phyloP scores from a whole-genome alignment of 1,140 invertebrate genomes.

The Penaeus vannamei region DNA sequence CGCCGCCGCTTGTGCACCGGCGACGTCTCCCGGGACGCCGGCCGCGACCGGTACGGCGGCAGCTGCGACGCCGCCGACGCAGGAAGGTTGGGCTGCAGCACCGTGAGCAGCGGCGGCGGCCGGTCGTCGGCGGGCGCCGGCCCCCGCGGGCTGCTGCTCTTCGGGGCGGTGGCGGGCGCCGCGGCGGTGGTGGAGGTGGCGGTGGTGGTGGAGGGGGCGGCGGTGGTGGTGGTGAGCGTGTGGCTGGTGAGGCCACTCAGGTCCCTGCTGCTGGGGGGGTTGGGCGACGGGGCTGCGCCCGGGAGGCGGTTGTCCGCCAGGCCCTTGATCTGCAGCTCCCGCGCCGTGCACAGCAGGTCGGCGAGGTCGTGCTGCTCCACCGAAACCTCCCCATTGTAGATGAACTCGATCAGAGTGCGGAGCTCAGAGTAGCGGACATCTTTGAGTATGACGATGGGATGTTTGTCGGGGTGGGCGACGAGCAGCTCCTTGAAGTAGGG shows the following conservation, averaged over 20 bases:
- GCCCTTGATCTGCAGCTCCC: slow-evolving; percentile 86
- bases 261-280: slow-evolving; percentile 34
- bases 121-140: slow-evolving; percentile 52
- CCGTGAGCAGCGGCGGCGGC: slow-evolving; percentile 46
- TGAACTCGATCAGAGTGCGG: slow-evolving; percentile 90
- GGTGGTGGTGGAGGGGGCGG: slow-evolving; percentile 36
- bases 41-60: slow-evolving; percentile 47
- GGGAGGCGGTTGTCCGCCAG: slow-evolving; percentile 82
- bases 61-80: slow-evolving; percentile 39
- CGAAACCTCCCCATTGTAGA: slow-evolving; percentile 94
- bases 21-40: slow-evolving; percentile 50
- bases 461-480: slow-evolving; percentile 92
- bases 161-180: slow-evolving; percentile 35
- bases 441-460: slow-evolving; percentile 91
- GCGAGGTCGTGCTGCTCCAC: slow-evolving; percentile 92
- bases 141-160: slow-evolving; percentile 44
- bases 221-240: slow-evolving; percentile 33
- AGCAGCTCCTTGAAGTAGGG: slow-evolving; percentile 93
- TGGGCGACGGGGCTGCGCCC: slow-evolving; percentile 38
- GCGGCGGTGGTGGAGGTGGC: slow-evolving; percentile 40
- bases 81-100: slow-evolving; percentile 48
- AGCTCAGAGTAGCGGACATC: slow-evolving; percentile 90
- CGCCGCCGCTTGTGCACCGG: slow-evolving; percentile 60
- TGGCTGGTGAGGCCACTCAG: slow-evolving; percentile 8
- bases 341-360: slow-evolving; percentile 86